phyloP scores from a whole-genome alignment of 2,797 vertebrate species.

The Karalla daura region DNA sequence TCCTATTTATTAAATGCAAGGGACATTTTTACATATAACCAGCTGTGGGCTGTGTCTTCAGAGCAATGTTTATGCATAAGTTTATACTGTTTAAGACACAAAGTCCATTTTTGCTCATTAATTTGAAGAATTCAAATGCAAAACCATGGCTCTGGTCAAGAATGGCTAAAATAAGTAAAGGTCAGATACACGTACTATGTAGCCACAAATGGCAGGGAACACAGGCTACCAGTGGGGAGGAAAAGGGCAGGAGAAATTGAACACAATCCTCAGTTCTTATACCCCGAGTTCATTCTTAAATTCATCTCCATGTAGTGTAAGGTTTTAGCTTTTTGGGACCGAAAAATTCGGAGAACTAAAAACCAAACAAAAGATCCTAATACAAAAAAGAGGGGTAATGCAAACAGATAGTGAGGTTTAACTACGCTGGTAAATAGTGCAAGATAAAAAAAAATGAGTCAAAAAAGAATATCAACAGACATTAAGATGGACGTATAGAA shows the following conservation, averaged over 20 bases:
- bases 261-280: not conserved
- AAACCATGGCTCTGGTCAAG: constrained; percentile 25
- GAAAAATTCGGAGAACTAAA: too few relatives aligned
- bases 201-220: not conserved
- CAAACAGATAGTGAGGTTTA: too few relatives aligned
- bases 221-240: not conserved
- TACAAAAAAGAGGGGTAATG: too few relatives aligned
- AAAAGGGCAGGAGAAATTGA: constrained; percentile 13
- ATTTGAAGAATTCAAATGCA: constrained; percentile 26
- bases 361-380: too few relatives aligned
- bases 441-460: too few relatives aligned
- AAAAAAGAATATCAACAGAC: too few relatives aligned
- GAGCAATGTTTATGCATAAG: constrained; percentile 27
- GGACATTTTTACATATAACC: constrained; percentile 59
- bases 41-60: constrained; percentile 24
- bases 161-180: constrained; percentile 30
- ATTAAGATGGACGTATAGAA: too few relatives aligned
- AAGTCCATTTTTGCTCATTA: constrained; percentile 26
- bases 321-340: too few relatives aligned
- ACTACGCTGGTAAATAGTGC: too few relatives aligned
- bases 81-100: constrained; percentile 30
- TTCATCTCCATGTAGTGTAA: not conserved
- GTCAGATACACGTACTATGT: constrained; percentile 11
- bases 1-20: constrained; percentile 35
- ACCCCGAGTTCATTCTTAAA: not conserved